Base-by-base conservation (phyloP, 1,140 invertebrate species). In the Papilio glaucus region DNA sequence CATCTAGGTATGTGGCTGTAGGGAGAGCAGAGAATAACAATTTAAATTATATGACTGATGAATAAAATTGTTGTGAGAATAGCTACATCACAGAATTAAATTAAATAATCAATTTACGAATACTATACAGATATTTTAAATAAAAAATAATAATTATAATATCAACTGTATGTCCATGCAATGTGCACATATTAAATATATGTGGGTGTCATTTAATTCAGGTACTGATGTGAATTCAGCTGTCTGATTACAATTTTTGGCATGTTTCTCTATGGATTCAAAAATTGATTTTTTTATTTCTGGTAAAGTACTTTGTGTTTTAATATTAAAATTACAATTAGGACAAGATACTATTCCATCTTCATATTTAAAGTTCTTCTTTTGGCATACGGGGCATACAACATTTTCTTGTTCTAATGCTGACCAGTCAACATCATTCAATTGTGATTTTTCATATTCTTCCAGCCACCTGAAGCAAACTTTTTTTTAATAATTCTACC, bases 301-400 rank as follows among this genome's bases (percentile, higher is more conserved):
- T 45, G 12, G 8, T 18, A 86, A 63, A 21, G 79, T 74, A 61
- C 79, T 85, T 18, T 75, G 12, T 33, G 83, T 88, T 70, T 76
- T 84, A 12, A 90, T 78, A 13, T 65, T 69, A 39, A 79, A 71
- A 72, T 84, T 82, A 75, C 90, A 92, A 53, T 69, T 60, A 60
- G 73, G 29, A 77, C 90, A 92, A 67, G 49, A 72, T 13, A 92
- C 38, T 57, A 29, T 21, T 26, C 72, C 61, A 71, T 79, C 75
- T n/a, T 71, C 12, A 53, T 85, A 42, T 45, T 53, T 78, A 37
- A 91, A 80, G 67, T 92, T 89, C 18, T 72, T 77, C 76, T 86
- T 92, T 73, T 89, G 85, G 69, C 90, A 92, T 12, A 91, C 74
- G 21, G 85, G 85, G 74, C 90, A 92, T 76, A 90, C 88, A 10